A percentile compares a stretch with the other conserved stretches of the same genome.
phyloP scores from a whole-genome alignment of 2,797 vertebrate genomes.

The Poecilia picta region DNA sequence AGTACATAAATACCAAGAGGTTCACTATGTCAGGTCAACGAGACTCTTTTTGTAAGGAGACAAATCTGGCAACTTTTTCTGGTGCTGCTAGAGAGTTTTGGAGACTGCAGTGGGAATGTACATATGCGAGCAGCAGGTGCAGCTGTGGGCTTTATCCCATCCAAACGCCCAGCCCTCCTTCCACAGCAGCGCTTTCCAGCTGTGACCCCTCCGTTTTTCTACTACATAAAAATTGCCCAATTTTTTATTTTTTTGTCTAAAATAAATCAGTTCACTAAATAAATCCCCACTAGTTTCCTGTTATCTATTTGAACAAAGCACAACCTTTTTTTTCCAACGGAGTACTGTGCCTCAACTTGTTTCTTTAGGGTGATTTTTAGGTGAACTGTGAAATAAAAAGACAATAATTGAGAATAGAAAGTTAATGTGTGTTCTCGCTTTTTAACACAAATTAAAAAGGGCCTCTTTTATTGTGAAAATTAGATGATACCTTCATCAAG shows the following conservation, averaged over 20 bases:
- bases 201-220: neutral
- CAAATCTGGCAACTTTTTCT: neutral
- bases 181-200: neutral
- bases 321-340: neutral
- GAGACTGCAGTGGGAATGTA: neutral
- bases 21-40: neutral
- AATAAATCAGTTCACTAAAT: neutral
- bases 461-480: neutral
- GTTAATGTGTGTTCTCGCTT: neutral
- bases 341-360: neutral
- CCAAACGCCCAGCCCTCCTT: neutral
- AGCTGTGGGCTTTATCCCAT: slow-evolving; percentile 1
- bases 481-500: neutral
- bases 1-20: neutral
- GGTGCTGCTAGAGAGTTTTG: neutral
- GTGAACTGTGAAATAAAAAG: neutral
- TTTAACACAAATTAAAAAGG: neutral
- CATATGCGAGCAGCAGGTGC: neutral
- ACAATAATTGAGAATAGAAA: neutral
- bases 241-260: neutral
- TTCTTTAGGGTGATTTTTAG: neutral
- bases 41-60: neutral
- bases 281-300: neutral
- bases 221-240: neutral
- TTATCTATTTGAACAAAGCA: neutral